phyloP scores from a whole-genome alignment of 2,888 invertebrate species.

The Epirrhoe alternata region DNA sequence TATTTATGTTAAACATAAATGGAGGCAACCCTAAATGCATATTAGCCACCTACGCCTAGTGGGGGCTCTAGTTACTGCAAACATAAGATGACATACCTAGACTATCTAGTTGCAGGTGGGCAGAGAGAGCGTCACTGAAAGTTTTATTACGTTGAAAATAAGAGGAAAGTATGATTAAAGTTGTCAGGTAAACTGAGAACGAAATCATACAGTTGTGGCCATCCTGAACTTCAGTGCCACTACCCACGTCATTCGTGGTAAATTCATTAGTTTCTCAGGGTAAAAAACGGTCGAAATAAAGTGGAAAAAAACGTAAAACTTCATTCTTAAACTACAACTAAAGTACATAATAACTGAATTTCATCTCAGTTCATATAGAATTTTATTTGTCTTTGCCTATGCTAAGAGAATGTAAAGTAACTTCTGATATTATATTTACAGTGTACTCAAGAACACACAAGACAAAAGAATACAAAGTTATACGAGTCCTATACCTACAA shows the following conservation, averaged over 20 bases:
- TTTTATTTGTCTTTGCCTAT: no score
- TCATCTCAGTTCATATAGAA: no score
- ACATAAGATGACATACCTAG: slow-evolving; percentile 2
- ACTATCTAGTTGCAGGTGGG: not conserved
- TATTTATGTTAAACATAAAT: not conserved
- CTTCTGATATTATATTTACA: not conserved
- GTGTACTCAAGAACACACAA: not conserved
- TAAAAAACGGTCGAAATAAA: no score
- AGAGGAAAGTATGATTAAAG: not conserved
- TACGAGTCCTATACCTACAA: not conserved
- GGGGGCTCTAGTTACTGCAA: not conserved
- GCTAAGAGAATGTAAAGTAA: no score
- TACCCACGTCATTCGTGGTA: no score
- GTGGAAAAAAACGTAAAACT: no score
- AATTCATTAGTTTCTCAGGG: no score
- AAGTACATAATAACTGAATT: no score
- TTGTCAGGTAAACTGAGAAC: not conserved
- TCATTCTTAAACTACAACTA: no score
- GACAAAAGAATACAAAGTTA: slow-evolving; percentile 3
- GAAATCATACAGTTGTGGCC: no score
- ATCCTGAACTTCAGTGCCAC: no score
- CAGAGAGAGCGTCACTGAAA: not conserved
- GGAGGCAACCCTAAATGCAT: not conserved
- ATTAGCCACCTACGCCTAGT: not conserved
- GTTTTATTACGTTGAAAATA: not conserved